Percentiles rank a stretch among this genome's conserved stretches.
These are phyloP conservation scores for Sitta europaea DNA, from an alignment of 2,113 vertebrate species.

Conservation along the genomic window DNA sequence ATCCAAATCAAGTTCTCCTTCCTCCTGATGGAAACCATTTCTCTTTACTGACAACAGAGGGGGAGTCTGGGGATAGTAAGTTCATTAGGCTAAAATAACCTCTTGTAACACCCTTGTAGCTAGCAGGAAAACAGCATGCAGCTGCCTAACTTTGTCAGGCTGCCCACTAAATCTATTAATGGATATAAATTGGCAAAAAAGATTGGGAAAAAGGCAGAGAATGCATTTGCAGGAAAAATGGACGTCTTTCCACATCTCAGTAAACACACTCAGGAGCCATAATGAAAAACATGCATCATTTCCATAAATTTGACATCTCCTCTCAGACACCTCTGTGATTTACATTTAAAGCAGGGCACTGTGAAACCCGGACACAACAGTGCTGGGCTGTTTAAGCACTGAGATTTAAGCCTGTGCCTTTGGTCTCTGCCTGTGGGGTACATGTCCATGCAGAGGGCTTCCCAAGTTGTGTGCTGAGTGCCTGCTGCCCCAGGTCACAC, in stretches of 20 bases:
- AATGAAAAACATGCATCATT: not conserved
- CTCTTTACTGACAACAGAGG: not conserved
- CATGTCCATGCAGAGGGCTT: accelerated
- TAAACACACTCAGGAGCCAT: not conserved
- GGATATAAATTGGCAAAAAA: not conserved
- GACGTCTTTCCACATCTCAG: not conserved
- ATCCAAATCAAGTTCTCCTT: not conserved
- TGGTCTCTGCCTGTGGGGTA: accelerated
- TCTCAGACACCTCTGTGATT: not conserved
- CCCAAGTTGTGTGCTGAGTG: not conserved
- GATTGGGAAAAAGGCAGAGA: not conserved
- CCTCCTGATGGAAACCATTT: slow-evolving; percentile 11
- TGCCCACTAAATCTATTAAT: slow-evolving; percentile 11
- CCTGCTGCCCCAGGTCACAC: too few species aligned
- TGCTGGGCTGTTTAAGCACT: not conserved
- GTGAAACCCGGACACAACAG: not conserved
- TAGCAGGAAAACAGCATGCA: not conserved
- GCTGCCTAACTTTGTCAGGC: slow-evolving; percentile 28
- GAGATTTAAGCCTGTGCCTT: not conserved
- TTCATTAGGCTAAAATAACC: slow-evolving; percentile 44
- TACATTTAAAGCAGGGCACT: not conserved
- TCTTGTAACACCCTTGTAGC: not conserved
- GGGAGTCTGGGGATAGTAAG: not conserved
- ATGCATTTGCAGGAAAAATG: not conserved
- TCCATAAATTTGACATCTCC: not conserved